Base-by-base conservation (phyloP, 1,140 invertebrate species). In the Ceratina australensis region DNA sequence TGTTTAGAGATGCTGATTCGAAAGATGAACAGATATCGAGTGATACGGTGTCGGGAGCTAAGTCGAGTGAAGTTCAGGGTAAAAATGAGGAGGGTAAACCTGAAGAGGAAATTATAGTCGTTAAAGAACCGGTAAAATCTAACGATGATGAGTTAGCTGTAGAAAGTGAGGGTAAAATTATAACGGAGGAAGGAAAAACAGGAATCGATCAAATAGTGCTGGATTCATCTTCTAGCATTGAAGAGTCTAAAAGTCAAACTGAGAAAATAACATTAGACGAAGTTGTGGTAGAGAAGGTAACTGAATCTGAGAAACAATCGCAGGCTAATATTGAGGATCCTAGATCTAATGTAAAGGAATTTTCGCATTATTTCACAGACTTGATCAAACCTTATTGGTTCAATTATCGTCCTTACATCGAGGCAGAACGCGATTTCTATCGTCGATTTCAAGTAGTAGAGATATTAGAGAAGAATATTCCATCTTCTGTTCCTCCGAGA, bases 361-460 rank as follows among this genome's bases (percentile, higher is more conserved):
- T 20, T 26, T n/a, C 65, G 20, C n/a, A 67, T 52, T 42, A 80
- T 79, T 80, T 78, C 57, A 65, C 84, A 28, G 90, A 90, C 72
- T 68, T 89, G 22, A 81, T 86, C 13, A 90, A 90, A 74, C 81
- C 89, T 57, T 91, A 92, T 72, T 88, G 88, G 84, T 47, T 87
- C 0, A 83, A 92, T 73, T 89, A 90, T 81, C 88, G 89, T 54
- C 26, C 67, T 52, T 90, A 91, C 54, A 77, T 74, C 28, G 22
- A 82, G 0, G 91, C 91, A 8, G 91, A 92, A 74, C 85, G 61
- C 26, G 65, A 90, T 67, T 90, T 92, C 71, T 47, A 92, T 67
- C 78, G 61, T 22, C 71, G 74, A 50, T 91, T 87, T 66, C 91
- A 87, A 79, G 85, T 90, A 5, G 78, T 91, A 0, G 74, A 86